Evolutionary conservation across 2,113 vertebrate species (phyloP).

Genomic region (Gopherus evgoodei): DNA sequence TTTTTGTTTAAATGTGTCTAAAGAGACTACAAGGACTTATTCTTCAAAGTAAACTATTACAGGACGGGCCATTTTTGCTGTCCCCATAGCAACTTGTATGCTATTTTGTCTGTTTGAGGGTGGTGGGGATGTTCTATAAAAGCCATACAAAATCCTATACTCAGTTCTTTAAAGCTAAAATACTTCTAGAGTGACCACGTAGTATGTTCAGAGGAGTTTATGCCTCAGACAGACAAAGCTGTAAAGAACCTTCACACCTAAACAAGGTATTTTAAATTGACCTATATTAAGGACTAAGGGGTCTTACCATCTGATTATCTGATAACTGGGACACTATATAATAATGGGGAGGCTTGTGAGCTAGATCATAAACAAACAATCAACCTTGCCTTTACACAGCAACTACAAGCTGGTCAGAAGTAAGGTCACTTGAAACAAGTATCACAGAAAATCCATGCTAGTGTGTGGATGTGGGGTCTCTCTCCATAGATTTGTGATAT

Average conservation of each 20-base stretch:
- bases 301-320: not conserved
- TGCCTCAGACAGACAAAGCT: not conserved
- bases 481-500: not conserved
- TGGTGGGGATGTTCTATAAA: not conserved
- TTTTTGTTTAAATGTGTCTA: not conserved
- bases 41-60: not conserved
- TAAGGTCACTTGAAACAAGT: not conserved
- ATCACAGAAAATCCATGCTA: not conserved
- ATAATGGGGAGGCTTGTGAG: not conserved
- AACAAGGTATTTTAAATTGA: not conserved
- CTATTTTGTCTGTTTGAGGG: not conserved
- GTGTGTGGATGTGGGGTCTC: not conserved
- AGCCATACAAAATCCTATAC: not conserved
- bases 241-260: not conserved
- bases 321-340: not conserved
- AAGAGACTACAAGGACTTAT: not conserved
- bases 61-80: accelerated
- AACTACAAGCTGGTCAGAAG: not conserved
- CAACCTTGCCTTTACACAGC: not conserved
- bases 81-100: accelerated
- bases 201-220: not conserved
- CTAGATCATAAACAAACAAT: not conserved
- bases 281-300: not conserved
- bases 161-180: not conserved
- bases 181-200: not conserved